Conservation (phyloP, 1,140 invertebrate species). For the Drosophila kohkoa region DNA sequence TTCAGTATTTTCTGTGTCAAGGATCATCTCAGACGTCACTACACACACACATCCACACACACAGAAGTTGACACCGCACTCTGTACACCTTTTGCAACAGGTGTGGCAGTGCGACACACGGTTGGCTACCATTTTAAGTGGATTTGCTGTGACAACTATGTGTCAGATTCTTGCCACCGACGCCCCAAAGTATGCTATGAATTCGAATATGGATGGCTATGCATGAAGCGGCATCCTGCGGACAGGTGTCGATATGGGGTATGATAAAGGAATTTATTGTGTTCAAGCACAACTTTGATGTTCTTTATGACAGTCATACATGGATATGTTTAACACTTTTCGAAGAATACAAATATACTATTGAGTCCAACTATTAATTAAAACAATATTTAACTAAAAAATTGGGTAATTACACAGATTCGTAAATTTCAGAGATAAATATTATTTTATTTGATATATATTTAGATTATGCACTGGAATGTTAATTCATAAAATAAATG, state of each 20-base stretch:
- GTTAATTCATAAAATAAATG: too few species aligned
- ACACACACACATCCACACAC: neutral
- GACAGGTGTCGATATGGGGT: neutral
- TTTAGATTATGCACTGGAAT: too few species aligned
- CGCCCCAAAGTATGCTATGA: conserved; percentile 42
- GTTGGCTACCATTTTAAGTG: conserved; percentile 72
- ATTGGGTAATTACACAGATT: too few species aligned
- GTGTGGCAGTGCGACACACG: conserved; percentile 62
- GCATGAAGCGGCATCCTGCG: neutral
- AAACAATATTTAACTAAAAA: too few species aligned
- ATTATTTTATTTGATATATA: too few species aligned
- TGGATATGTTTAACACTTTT: too few species aligned
- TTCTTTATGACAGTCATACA: too few species aligned
- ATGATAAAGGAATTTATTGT: neutral
- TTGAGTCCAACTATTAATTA: too few species aligned
- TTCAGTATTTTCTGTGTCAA: conserved; percentile 36
- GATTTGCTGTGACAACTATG: conserved; percentile 70
- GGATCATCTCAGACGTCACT: conserved; percentile 29
- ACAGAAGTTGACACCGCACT: conserved; percentile 4
- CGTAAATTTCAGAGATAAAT: too few species aligned
- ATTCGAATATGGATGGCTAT: conserved; percentile 15
- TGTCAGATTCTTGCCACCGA: conserved; percentile 36
- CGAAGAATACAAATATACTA: too few species aligned
- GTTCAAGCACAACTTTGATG: neutral
- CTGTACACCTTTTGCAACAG: conserved; percentile 32